A percentile compares a stretch with the other conserved stretches of the same genome.
Conservation (phyloP, 2,113 vertebrate species). For the Toxostoma redivivum region DNA sequence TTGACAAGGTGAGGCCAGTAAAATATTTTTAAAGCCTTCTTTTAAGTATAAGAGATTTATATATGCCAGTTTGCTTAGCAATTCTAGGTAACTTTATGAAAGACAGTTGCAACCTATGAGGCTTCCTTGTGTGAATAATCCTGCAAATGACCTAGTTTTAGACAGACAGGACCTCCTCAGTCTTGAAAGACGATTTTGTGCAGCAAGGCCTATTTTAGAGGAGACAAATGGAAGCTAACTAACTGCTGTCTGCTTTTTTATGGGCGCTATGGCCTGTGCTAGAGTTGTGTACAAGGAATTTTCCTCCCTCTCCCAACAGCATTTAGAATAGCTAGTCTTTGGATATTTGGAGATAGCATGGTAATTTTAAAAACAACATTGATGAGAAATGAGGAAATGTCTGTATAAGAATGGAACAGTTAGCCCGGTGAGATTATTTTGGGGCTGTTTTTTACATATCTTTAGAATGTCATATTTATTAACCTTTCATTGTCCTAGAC, state of each 20-base stretch:
- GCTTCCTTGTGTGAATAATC: background rate
- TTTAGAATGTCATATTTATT: background rate
- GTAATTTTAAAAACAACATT: background rate
- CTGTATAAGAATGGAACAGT: background rate
- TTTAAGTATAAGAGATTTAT: background rate
- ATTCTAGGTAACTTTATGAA: background rate
- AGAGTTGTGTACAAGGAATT: background rate
- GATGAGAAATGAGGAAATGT: background rate
- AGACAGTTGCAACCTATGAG: background rate
- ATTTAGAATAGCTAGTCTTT: background rate
- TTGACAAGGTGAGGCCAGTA: slow-evolving; percentile 86
- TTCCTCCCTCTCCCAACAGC: background rate
- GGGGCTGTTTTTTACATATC: background rate
- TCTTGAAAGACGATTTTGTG: background rate
- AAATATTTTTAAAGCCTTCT: background rate
- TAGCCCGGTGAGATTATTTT: background rate
- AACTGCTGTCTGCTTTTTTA: background rate
- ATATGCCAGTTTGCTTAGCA: background rate
- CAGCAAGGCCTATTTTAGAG: background rate
- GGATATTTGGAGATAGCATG: background rate
- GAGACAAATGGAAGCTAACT: background rate
- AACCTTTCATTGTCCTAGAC: slow-evolving; percentile 9
- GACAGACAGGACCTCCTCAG: background rate
- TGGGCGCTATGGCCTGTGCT: background rate
- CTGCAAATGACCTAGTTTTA: background rate